Conservation (phyloP, 2,888 invertebrate species). For the Eulithis testata region DNA sequence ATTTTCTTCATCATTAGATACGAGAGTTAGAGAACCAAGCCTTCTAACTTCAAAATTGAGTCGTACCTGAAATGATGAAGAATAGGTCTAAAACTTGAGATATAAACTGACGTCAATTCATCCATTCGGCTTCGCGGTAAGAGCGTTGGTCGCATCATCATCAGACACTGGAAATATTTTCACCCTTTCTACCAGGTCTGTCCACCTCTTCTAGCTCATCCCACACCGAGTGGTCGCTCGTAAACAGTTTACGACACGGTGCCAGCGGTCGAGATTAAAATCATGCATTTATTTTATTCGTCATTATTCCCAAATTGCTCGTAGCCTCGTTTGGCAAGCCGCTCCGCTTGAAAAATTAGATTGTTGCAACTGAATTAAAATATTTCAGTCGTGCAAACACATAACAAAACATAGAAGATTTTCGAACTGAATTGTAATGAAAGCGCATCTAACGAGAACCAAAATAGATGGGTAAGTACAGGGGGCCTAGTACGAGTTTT, state of each 20-base stretch:
- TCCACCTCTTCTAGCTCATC: constrained; percentile 34
- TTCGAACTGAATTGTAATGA: not conserved
- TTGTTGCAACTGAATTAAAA: constrained; percentile 31
- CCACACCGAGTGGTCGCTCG: constrained; percentile 66
- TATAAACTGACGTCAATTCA: too few species aligned
- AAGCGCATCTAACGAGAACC: not conserved
- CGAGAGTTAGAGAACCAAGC: too few species aligned
- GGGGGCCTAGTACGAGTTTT: too few species aligned
- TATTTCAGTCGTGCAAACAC: constrained; percentile 4
- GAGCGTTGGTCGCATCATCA: too few species aligned
- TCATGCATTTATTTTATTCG: constrained; percentile 82
- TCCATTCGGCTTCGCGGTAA: too few species aligned
- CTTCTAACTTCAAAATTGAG: too few species aligned
- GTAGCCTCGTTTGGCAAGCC: constrained; percentile 43
- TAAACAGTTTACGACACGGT: constrained; percentile 79
- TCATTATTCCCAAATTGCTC: constrained; percentile 72
- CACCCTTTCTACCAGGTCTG: not conserved
- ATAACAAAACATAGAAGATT: not conserved
- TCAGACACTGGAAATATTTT: not conserved
- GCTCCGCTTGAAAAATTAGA: constrained; percentile 36
- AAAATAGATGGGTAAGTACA: too few species aligned
- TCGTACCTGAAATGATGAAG: too few species aligned
- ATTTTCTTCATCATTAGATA: too few species aligned
- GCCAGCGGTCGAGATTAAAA: constrained; percentile 76
- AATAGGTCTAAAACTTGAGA: too few species aligned